Evolutionary conservation across 2,888 invertebrate genomes (phyloP).

Genomic region (Prionchulus punctatus): DNA sequence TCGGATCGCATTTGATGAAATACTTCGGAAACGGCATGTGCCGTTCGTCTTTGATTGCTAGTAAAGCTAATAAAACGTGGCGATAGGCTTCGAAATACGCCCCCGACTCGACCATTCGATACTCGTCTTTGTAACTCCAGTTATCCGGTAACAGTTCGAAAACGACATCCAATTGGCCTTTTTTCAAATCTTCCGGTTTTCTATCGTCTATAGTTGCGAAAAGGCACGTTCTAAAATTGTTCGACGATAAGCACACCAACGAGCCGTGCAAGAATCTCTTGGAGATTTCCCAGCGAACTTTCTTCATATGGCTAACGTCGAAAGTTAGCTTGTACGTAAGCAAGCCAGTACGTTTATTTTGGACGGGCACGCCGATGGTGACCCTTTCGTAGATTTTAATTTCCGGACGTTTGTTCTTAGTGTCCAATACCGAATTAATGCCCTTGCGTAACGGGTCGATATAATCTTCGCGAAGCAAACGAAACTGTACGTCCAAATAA

Average conservation of each 20-base stretch:
- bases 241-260: constrained; percentile 52
- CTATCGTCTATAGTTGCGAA: constrained; percentile 53
- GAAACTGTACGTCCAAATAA: constrained; percentile 62
- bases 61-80: constrained; percentile 53
- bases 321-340: constrained; percentile 9
- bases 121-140: neutral
- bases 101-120: constrained; percentile 46
- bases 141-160: neutral
- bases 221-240: constrained; percentile 49
- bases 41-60: constrained; percentile 40
- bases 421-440: too few species aligned
- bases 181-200: constrained; percentile 39
- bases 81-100: constrained; percentile 67
- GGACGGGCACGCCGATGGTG: constrained; percentile 14
- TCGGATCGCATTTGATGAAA: constrained; percentile 21
- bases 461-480: constrained; percentile 61
- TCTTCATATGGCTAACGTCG: constrained; percentile 4
- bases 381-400: constrained; percentile 8
- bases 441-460: constrained; percentile 54
- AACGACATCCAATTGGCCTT: constrained; percentile 34
- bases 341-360: constrained; percentile 15
- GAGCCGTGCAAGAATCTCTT: constrained; percentile 51
- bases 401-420: too few species aligned
- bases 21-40: constrained; percentile 29
- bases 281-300: constrained; percentile 36